These are phyloP conservation scores for Gymnoscopelus braueri DNA, from an alignment of 2,797 vertebrate species.

Conservation along the genomic window DNA sequence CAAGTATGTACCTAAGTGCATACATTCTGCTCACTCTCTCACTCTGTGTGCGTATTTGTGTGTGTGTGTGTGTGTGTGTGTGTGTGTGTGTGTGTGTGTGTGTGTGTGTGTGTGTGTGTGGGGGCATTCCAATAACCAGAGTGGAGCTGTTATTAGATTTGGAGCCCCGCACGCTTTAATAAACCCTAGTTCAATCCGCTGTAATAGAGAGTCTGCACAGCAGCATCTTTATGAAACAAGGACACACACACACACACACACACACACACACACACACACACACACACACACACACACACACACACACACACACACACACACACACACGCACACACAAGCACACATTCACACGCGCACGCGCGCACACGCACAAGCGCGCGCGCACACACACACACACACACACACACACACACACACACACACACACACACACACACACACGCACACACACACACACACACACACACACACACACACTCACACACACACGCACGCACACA, in stretches of 20 bases:
- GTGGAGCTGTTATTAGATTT: conserved; percentile 74
- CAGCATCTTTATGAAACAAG: conserved; percentile 59
- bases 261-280: conserved; percentile 6
- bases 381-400: not conserved
- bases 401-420: conserved; percentile 17
- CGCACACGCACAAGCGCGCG: not conserved
- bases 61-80: conserved; percentile 1
- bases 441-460: conserved; percentile 10
- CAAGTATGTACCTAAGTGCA: conserved; percentile 25
- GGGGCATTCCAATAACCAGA: conserved; percentile 72
- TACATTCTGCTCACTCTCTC: not conserved
- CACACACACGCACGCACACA: conserved; percentile 8
- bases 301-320: conserved; percentile 16
- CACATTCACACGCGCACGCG: conserved; percentile 5
- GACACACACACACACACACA: conserved; percentile 17
- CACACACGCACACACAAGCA: conserved; percentile 7
- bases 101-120: conserved; percentile 28
- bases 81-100: conserved; percentile 10
- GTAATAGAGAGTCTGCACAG: conserved; percentile 57
- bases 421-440: conserved; percentile 18
- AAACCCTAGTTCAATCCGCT: conserved; percentile 63
- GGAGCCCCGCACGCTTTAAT: conserved; percentile 69
- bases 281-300: conserved; percentile 13
- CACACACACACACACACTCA: conserved; percentile 8
- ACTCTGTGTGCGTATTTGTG: conserved; percentile 7